Percentiles rank a stretch among this genome's conserved stretches.
Evolutionary conservation across 2,113 vertebrate species (phyloP).

Genomic region (Thamnaconus septentrionalis): DNA sequence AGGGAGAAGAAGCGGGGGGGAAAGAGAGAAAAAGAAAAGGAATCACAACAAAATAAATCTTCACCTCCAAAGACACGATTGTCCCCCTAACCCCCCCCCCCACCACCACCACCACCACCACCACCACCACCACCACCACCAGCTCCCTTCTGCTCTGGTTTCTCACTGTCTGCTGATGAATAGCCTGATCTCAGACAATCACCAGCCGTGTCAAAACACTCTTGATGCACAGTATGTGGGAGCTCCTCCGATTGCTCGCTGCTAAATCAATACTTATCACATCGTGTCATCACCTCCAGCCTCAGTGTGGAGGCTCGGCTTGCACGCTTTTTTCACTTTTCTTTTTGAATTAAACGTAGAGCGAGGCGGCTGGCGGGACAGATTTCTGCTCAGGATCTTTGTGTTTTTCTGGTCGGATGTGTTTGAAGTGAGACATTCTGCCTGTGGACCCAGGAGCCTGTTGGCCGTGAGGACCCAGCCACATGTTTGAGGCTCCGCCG

Average conservation of each 20-base stretch:
- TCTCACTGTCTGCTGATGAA: slow-evolving; percentile 43
- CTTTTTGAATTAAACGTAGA: slow-evolving; percentile 33
- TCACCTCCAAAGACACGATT: neutral
- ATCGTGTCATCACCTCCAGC: slow-evolving; percentile 62
- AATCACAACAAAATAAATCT: slow-evolving; percentile 32
- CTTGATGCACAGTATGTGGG: slow-evolving; percentile 50
- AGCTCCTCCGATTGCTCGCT: slow-evolving; percentile 31
- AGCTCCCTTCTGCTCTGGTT: slow-evolving; percentile 14
- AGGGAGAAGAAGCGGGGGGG: neutral
- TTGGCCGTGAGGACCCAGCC: too few species aligned
- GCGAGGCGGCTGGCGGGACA: slow-evolving; percentile 43
- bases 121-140: too few species aligned
- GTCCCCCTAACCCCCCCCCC: neutral
- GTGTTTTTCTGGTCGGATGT: slow-evolving; percentile 15
- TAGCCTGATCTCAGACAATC: slow-evolving; percentile 51
- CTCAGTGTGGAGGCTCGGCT: slow-evolving; percentile 42
- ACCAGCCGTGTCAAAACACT: slow-evolving; percentile 39
- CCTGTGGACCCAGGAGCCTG: too few species aligned
- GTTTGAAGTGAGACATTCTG: too few species aligned
- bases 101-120: too few species aligned
- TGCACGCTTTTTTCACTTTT: slow-evolving; percentile 34
- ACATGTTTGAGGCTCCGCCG: too few species aligned
- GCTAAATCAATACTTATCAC: slow-evolving; percentile 72
- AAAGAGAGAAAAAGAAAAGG: slow-evolving; percentile 10
- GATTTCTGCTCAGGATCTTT: slow-evolving; percentile 34